These are phyloP conservation scores for Drosophila pachea DNA, from an alignment of 1,140 invertebrate genomes.

Conservation along the genomic window DNA sequence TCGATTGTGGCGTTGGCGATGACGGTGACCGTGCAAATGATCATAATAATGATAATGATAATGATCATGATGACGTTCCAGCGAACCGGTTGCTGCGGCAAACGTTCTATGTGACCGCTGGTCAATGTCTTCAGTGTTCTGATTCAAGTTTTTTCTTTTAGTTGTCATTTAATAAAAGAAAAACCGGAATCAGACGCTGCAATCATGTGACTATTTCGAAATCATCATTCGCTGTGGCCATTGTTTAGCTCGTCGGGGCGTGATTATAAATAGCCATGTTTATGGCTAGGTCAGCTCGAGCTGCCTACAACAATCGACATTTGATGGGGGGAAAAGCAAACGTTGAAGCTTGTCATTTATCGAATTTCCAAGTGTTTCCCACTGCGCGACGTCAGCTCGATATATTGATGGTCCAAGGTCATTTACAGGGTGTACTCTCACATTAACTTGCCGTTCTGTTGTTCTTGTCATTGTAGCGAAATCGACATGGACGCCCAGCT, in stretches of 20 bases:
- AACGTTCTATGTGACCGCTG: constrained; percentile 35
- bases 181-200: constrained; percentile 64
- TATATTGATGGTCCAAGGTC: constrained; percentile 24
- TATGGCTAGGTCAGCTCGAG: constrained; percentile 34
- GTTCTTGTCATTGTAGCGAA: constrained; percentile 82
- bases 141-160: constrained; percentile 42
- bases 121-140: constrained; percentile 29
- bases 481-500: constrained; percentile 89
- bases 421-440: constrained; percentile 15
- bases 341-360: background rate
- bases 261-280: constrained; percentile 52
- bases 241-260: constrained; percentile 15
- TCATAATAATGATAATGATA: background rate
- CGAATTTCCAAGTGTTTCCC: no score
- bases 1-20: no score
- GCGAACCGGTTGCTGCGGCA: constrained; percentile 25
- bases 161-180: constrained; percentile 36
- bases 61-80: constrained; percentile 1
- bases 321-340: background rate
- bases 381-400: background rate
- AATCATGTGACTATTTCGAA: constrained; percentile 26
- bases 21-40: no score
- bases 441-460: constrained; percentile 2
- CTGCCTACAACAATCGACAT: constrained; percentile 1
- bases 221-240: background rate